These are phyloP conservation scores for Dipus sagitta DNA, from an alignment of 2,797 vertebrate genomes.

Conservation along the genomic window DNA sequence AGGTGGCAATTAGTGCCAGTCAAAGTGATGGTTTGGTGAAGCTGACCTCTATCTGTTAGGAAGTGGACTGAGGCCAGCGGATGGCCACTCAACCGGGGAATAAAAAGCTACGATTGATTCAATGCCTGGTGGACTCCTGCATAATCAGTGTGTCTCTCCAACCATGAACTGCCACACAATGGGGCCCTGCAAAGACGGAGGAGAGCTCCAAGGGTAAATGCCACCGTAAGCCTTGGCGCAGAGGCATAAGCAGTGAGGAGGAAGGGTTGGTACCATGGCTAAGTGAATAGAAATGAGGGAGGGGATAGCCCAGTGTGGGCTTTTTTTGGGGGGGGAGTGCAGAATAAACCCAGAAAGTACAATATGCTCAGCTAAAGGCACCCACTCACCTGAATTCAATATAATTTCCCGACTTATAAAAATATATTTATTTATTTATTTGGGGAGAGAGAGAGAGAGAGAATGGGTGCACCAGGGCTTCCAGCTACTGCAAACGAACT, in stretches of 20 bases:
- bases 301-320: neutral
- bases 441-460: no score
- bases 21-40: constrained; percentile 62
- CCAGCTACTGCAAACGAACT: no score
- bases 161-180: neutral
- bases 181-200: neutral
- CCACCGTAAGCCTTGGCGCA: neutral
- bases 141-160: constrained; percentile 57
- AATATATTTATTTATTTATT: no score
- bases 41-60: constrained; percentile 59
- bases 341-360: neutral
- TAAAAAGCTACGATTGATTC: constrained; percentile 19
- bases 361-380: neutral
- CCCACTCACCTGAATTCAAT: neutral
- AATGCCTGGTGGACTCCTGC: constrained; percentile 32
- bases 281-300: neutral
- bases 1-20: constrained; percentile 62
- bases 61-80: constrained; percentile 51
- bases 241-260: constrained; percentile 16
- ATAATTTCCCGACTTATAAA: neutral
- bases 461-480: no score
- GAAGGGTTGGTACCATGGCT: neutral
- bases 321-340: neutral
- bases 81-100: constrained; percentile 7
- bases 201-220: constrained; percentile 47